A percentile compares a stretch with the other conserved stretches of the same genome.
Conservation (phyloP, 1,140 invertebrate genomes). For the Drosophila seguyi region DNA sequence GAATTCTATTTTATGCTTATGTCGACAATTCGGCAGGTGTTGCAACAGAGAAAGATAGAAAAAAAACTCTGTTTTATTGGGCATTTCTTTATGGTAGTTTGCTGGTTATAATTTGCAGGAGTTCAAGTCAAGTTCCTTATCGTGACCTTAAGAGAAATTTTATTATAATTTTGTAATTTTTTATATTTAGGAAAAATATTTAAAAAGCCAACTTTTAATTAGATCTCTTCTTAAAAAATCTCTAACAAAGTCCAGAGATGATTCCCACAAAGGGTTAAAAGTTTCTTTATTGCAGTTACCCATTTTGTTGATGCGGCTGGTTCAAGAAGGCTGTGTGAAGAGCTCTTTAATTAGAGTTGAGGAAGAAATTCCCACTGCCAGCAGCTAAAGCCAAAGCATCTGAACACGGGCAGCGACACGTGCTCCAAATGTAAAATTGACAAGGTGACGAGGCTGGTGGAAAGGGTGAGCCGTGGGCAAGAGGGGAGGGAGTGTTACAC, state of each 20-base stretch:
- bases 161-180: no score
- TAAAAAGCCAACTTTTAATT: not conserved
- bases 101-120: not conserved
- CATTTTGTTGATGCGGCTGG: conserved; percentile 18
- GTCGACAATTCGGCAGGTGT: conserved; percentile 58
- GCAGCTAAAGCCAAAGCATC: conserved; percentile 22
- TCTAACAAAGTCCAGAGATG: not conserved
- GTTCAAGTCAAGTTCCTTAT: not conserved
- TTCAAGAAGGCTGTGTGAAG: conserved; percentile 39
- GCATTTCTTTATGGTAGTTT: not conserved
- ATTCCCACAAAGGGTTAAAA: conserved; percentile 6
- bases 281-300: conserved; percentile 13
- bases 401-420: conserved; percentile 58
- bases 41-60: conserved; percentile 52
- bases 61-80: conserved; percentile 8
- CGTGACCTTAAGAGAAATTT: no score
- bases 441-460: conserved; percentile 33
- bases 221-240: not conserved
- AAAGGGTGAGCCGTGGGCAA: not conserved
- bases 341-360: conserved; percentile 50
- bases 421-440: conserved; percentile 49
- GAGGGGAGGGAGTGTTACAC: conserved; percentile 19
- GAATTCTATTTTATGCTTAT: conserved; percentile 64
- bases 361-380: conserved; percentile 44
- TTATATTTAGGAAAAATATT: no score